phyloP scores from a whole-genome alignment of 2,113 vertebrate genomes.

The Chloroceryle aenea region DNA sequence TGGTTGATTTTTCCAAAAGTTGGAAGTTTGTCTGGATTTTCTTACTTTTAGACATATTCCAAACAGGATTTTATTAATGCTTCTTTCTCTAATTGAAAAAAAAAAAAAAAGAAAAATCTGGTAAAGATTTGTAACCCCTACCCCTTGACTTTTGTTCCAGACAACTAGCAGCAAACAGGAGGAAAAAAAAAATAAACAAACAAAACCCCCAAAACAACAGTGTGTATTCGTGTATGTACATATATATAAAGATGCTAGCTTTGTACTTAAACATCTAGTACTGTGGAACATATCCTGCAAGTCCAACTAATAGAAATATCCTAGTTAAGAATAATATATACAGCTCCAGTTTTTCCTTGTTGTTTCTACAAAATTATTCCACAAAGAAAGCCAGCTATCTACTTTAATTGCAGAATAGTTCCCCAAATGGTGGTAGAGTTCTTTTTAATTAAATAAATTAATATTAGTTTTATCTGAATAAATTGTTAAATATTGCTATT shows the following conservation, averaged over 20 bases:
- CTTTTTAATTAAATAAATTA: conserved; percentile 96
- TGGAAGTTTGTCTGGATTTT: conserved; percentile 81
- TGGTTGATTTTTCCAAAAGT: conserved; percentile 81
- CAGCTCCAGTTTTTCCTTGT: conserved; percentile 77
- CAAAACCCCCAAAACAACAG: conserved; percentile 11
- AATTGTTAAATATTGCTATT: conserved; percentile 93
- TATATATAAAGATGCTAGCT: conserved; percentile 72
- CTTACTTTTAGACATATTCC: conserved; percentile 65
- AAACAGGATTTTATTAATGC: conserved; percentile 65
- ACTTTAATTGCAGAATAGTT: conserved; percentile 80
- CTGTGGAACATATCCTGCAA: conserved; percentile 60
- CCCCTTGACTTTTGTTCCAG: conserved; percentile 82
- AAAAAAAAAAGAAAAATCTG: conserved; percentile 36
- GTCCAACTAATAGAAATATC: conserved; percentile 75
- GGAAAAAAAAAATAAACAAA: conserved; percentile 31
- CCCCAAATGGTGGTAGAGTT: conserved; percentile 81
- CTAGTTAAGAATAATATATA: conserved; percentile 73
- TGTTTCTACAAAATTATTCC: conserved; percentile 64
- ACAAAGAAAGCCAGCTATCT: conserved; percentile 71
- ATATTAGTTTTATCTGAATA: conserved; percentile 93
- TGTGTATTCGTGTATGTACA: conserved; percentile 57
- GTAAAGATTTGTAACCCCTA: conserved; percentile 73
- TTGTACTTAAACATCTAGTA: conserved; percentile 68
- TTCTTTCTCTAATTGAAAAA: conserved; percentile 57
- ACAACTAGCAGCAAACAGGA: conserved; percentile 91